Conservation (phyloP, 2,797 vertebrate genomes). For the Lepilemur septentrionalis region DNA sequence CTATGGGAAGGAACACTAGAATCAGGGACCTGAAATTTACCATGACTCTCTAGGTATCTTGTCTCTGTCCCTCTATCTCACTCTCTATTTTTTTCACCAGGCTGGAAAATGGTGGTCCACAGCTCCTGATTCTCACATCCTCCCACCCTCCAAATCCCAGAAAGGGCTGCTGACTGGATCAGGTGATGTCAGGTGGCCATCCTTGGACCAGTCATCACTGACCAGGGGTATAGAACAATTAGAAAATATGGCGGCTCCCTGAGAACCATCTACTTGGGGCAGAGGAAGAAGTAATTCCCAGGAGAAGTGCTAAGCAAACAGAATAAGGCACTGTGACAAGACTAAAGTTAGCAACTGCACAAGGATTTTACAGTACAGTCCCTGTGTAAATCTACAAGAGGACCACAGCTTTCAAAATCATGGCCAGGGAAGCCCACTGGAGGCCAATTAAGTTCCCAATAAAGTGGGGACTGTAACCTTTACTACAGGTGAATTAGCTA, state of each 20-base stretch:
- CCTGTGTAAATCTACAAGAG: not conserved
- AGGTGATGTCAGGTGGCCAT: not conserved
- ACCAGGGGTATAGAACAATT: not conserved
- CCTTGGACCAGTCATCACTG: not conserved
- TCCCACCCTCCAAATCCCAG: not conserved
- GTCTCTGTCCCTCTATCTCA: not conserved
- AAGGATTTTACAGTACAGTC: not conserved
- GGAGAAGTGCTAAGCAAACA: not conserved
- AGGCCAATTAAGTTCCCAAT: not conserved
- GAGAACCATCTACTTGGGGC: not conserved
- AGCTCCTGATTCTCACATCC: not conserved
- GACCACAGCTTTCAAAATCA: not conserved
- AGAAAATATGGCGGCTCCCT: not conserved
- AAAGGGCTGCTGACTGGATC: not conserved
- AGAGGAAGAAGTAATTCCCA: not conserved
- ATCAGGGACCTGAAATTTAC: not conserved
- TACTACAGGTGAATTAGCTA: not conserved
- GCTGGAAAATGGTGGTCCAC: not conserved
- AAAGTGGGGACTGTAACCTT: not conserved
- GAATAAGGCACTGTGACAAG: not conserved
- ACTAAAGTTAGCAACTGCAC: not conserved
- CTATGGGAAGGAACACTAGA: not conserved
- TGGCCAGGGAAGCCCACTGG: not conserved
- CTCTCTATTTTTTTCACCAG: not conserved
- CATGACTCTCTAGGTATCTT: not conserved